Conservation (phyloP, 2,797 vertebrate genomes). For the Gorsachius magnificus region DNA sequence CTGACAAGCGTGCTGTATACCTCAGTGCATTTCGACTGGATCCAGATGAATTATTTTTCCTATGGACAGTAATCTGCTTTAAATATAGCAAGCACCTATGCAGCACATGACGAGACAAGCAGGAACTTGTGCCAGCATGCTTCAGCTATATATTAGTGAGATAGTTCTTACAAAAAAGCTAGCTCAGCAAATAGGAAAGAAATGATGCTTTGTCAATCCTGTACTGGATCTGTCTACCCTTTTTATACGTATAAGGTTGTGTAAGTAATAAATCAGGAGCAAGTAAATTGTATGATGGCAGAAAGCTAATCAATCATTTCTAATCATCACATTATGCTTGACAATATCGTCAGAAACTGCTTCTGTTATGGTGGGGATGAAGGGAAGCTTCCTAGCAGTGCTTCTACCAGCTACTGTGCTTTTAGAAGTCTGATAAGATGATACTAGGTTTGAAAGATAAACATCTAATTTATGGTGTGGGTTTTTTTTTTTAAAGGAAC, state of each 20-base stretch:
- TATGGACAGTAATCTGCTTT: slow-evolving; percentile 23
- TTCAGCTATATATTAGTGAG: background rate
- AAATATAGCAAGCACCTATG: background rate
- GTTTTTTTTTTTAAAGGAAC: background rate
- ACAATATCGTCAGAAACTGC: background rate
- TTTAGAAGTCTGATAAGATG: background rate
- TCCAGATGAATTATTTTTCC: slow-evolving; percentile 15
- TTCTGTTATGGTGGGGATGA: background rate
- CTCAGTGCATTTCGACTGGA: background rate
- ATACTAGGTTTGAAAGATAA: background rate
- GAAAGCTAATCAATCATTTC: background rate
- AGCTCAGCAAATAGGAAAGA: background rate
- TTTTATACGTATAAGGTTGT: background rate
- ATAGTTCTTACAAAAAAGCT: background rate
- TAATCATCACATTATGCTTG: background rate
- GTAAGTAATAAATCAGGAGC: slow-evolving; percentile 21
- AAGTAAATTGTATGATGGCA: background rate
- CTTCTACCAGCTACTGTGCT: background rate
- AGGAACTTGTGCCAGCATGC: background rate
- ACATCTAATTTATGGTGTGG: background rate
- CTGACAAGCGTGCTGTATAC: background rate
- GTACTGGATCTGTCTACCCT: background rate
- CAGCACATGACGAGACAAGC: background rate
- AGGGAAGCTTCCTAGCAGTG: background rate
- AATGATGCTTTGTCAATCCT: background rate